phyloP scores from a whole-genome alignment of 2,797 vertebrate genomes.

The Eptatretus atami region DNA sequence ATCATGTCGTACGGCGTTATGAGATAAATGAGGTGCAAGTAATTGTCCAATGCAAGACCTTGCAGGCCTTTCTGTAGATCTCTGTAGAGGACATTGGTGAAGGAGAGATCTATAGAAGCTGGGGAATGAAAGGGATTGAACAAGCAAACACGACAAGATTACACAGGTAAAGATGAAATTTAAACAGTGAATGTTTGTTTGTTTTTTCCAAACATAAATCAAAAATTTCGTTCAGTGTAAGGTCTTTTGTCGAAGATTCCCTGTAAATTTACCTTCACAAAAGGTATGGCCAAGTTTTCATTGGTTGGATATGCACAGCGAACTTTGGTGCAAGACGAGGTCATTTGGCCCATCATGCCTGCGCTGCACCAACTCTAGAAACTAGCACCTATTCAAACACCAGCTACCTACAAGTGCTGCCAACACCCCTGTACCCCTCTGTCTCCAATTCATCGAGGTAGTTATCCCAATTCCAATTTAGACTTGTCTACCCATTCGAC shows the following conservation, averaged over 20 bases:
- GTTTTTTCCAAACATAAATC: background rate
- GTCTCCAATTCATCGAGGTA: too few species aligned
- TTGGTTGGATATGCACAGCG: too few species aligned
- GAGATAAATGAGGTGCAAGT: constrained; percentile 53
- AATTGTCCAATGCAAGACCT: constrained; percentile 43
- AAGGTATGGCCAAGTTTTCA: background rate
- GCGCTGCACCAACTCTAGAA: too few species aligned
- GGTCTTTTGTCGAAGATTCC: background rate
- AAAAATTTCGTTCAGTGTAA: background rate
- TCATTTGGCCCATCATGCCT: too few species aligned
- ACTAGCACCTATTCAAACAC: too few species aligned
- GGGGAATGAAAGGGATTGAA: constrained; percentile 4
- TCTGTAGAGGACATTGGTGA: constrained; percentile 31
- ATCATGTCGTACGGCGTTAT: constrained; percentile 50
- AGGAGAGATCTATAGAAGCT: constrained; percentile 53
- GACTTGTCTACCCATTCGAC: too few species aligned
- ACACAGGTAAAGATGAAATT: background rate
- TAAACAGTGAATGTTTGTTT: background rate
- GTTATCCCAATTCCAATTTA: too few species aligned
- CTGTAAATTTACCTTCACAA: background rate
- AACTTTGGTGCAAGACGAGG: too few species aligned
- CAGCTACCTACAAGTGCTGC: too few species aligned
- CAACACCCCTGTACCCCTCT: too few species aligned
- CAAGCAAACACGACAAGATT: background rate
- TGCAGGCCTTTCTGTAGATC: constrained; percentile 51